These are phyloP conservation scores for Tachyglossus aculeatus DNA, from an alignment of 2,797 vertebrate species.

Conservation along the genomic window DNA sequence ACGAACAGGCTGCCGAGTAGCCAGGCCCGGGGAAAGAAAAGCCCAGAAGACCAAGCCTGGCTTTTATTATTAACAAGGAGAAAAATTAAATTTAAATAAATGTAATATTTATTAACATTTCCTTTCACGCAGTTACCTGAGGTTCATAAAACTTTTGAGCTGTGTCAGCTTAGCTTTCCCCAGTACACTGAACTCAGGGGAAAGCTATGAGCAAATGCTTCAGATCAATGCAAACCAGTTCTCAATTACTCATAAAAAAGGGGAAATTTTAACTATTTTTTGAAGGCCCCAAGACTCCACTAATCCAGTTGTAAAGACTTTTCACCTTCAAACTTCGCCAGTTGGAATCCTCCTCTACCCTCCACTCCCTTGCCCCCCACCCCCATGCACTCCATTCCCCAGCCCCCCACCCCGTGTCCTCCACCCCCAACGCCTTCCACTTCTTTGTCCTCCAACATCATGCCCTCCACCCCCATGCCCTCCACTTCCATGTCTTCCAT, in stretches of 20 bases:
- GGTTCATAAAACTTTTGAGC: constrained; percentile 70
- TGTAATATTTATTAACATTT: constrained; percentile 74
- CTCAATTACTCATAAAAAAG: constrained; percentile 64
- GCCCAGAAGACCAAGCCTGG: constrained; percentile 61
- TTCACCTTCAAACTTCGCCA: constrained; percentile 56
- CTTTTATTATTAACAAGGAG: constrained; percentile 73
- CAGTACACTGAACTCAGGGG: constrained; percentile 62
- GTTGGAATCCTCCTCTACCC: not conserved
- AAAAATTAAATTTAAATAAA: constrained; percentile 73
- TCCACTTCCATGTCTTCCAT: not conserved
- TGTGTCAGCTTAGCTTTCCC: constrained; percentile 63
- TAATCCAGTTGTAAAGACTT: constrained; percentile 54
- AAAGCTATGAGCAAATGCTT: constrained; percentile 65
- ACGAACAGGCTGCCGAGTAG: constrained; percentile 58
- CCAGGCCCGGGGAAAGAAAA: constrained; percentile 64
- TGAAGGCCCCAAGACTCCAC: constrained; percentile 59
- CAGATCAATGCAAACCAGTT: constrained; percentile 66
- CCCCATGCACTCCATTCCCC: not conserved
- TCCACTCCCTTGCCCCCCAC: not conserved
- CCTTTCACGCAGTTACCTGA: constrained; percentile 67
- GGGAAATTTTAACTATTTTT: constrained; percentile 63
- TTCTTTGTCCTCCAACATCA: not conserved
- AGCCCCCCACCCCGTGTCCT: not conserved
- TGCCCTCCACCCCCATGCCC: not conserved
- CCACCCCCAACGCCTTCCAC: not conserved